Evolutionary conservation across 2,888 invertebrate genomes (phyloP), one percentile per base, ranked within the genome.

Genomic region (Teleiodes luculella): DNA sequence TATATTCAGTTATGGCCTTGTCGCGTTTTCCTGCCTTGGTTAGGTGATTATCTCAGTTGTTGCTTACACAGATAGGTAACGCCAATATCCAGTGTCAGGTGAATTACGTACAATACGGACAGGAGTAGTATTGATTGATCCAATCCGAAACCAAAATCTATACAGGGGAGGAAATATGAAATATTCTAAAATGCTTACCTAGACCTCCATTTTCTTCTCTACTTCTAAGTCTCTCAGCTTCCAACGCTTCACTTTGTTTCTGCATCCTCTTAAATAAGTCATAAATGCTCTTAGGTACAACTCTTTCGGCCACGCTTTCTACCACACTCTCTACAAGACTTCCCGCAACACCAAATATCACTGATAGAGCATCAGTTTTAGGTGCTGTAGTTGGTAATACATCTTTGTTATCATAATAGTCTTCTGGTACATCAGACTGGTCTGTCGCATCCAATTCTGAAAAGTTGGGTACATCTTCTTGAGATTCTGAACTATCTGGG

Each of bases 171-270:
- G n/a, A n/a, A n/a, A n/a, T n/a, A n/a, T n/a, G 13, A 13, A 30
- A 39, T 16, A 10, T 8, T 3, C 16, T 16, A 1, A 39, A 8
- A 16, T 31, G 67, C 76, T 64, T 66, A 90, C 90, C 90, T 36
- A 90, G 63, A 10, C 90, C 90, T 0, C 90, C 90, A 66, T 90
- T 90, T 59, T 90, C 90, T 61, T 90, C 90, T 16, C 83, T 75
- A 61, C 90, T 90, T 57, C 90, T 77, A 39, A 90, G 63, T 33
- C 78, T 80, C 60, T 90, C 86, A 0, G 85, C 83, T 66, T 90
- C 90, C 51, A 90, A 58, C 6, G 85, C 84, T 58, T 88, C 87
- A 53, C 70, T 89, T 61, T 90, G 90, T 50, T 70, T 76, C 67
- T 90, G 90, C 83, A 90, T 87, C 53, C 90, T 72, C 57, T 78